Percentiles rank a stretch among this genome's conserved stretches.
Conservation (phyloP, 2,888 invertebrate genomes). For the Mythimna albipuncta region DNA sequence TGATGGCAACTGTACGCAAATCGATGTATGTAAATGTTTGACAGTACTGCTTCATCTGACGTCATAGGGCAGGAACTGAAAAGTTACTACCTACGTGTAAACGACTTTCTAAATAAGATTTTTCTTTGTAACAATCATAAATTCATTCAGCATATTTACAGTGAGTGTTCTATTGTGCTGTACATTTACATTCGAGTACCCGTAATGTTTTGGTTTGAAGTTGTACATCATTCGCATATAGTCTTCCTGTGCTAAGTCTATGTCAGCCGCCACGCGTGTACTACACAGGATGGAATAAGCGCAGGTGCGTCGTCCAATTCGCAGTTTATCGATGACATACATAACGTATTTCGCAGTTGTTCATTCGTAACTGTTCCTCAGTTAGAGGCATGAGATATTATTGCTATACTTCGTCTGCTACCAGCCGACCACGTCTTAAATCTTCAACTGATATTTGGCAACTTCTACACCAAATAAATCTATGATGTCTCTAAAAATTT, state of each 20-base stretch:
- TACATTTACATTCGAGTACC: no score
- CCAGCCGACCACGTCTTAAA: background rate
- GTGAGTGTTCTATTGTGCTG: no score
- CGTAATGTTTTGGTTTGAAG: slow-evolving; percentile 1
- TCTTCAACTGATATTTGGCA: background rate
- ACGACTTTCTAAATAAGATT: background rate
- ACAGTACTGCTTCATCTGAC: background rate
- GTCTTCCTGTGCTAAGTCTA: slow-evolving; percentile 24
- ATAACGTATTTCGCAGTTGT: slow-evolving; percentile 6
- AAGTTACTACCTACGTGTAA: background rate
- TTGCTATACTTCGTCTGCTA: slow-evolving; percentile 4
- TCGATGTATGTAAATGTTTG: background rate
- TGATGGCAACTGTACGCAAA: no score
- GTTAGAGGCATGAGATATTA: slow-evolving; percentile 11
- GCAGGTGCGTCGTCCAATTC: slow-evolving; percentile 30
- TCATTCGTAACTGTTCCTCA: background rate
- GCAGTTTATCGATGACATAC: slow-evolving; percentile 21
- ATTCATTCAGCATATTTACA: no score
- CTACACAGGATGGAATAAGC: slow-evolving; percentile 30
- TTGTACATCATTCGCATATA: slow-evolving; percentile 1
- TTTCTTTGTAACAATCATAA: no score
- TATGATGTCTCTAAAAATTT: background rate
- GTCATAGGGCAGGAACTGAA: background rate
- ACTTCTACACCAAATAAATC: background rate
- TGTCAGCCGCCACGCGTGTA: slow-evolving; percentile 16